Evolutionary conservation across 2,888 invertebrate species (phyloP), one percentile per base, ranked within the genome.

Genomic region (Luperina testacea): DNA sequence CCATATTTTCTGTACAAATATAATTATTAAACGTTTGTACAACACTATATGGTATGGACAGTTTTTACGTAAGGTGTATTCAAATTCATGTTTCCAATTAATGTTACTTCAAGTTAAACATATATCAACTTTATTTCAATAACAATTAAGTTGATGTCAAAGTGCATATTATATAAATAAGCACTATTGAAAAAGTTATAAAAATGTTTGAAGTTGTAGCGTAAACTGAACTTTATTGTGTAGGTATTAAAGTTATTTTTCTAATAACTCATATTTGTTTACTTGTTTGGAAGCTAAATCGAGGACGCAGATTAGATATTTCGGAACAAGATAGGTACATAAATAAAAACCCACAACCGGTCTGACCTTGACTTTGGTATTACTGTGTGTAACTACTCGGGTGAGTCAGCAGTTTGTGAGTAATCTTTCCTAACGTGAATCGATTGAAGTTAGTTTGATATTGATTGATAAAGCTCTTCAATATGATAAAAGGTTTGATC

Each of bases 321-420:
- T 68, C 68, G 20, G 45, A 45, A 68, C 45, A 20, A 27, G 68
- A 20, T 38, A 32, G 32, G 32, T 32, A 32, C 32, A 32, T 32
- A 42, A 13, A 61, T 42, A 32, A 80, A 11, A 80, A 63, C 53
- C 38, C 48, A 24, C 17, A 48, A 81, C 51, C 3, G 57, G 27
- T 59, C 48, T 59, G 57, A 59, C 75, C 79, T 81, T 75, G 81
- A 65, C 27, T 64, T 38, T 57, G 32, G 20, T 51, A 20, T 57
- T 32, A 59, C 11, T 4, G 1, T 9, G 57, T 57, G 24, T 32
- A 67, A 48, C 42, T 9, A 72, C 24, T 65, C 24, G 9, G 20
- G 51, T 79, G 82, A 81, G 27, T 81, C 75, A 81, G 57, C 7
- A 27, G 6, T 48, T 65, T 24, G 24, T 17, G 57, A 64, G 45